These are phyloP conservation scores for Ictalurus punctatus DNA, from an alignment of 2,113 vertebrate genomes.

Conservation along the genomic window DNA sequence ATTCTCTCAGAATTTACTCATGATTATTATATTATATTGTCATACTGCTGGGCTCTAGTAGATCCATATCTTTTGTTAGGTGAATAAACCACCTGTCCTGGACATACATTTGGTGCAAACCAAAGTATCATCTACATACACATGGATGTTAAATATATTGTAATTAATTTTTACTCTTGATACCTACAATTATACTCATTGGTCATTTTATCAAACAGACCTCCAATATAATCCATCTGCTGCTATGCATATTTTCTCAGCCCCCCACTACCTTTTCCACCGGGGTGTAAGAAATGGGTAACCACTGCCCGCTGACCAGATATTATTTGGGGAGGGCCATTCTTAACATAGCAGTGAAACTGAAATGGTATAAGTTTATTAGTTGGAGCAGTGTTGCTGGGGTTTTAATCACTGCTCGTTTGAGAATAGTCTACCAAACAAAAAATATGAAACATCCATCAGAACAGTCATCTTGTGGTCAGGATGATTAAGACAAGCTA, in stretches of 20 bases:
- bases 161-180: neutral
- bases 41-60: neutral
- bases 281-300: neutral
- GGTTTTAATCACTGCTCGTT: neutral
- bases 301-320: neutral
- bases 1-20: neutral
- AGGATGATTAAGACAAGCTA: neutral
- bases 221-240: neutral
- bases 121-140: neutral
- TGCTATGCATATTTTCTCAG: neutral
- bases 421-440: neutral
- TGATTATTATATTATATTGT: neutral
- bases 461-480: neutral
- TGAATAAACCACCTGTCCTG: neutral
- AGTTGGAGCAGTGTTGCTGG: neutral
- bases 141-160: neutral
- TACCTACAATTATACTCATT: neutral
- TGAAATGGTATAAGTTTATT: neutral
- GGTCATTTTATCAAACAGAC: neutral
- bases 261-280: neutral
- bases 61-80: neutral
- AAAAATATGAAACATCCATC: neutral
- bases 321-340: neutral
- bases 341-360: neutral
- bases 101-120: neutral